These are phyloP conservation scores for Pocota personata DNA, from an alignment of 2,888 invertebrate species.

Conservation along the genomic window DNA sequence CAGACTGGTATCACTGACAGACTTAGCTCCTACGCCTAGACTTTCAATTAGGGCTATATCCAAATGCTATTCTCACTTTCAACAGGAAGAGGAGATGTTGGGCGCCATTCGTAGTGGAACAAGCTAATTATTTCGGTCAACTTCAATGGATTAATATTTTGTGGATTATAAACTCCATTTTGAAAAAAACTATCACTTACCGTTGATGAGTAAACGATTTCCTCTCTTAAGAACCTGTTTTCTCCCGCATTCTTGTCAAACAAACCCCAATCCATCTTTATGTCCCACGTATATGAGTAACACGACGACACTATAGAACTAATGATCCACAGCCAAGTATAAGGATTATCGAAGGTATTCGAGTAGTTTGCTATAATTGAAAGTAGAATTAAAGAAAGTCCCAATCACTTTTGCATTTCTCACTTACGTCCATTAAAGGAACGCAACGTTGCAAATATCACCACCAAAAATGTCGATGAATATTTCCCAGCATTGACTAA, in stretches of 20 bases:
- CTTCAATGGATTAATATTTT: too few species aligned
- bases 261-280: slow-evolving; percentile 99
- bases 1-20: too few species aligned
- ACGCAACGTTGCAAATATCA: slow-evolving; percentile 91
- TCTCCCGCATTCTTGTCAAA: slow-evolving; percentile 96
- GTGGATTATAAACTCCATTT: too few species aligned
- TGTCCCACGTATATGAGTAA: slow-evolving; percentile 99
- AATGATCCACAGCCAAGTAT: slow-evolving; percentile 94
- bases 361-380: slow-evolving; percentile 84
- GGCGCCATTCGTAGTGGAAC: too few species aligned
- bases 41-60: too few species aligned
- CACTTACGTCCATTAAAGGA: slow-evolving; percentile 86
- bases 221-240: slow-evolving; percentile 95
- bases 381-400: neutral
- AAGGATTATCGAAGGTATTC: slow-evolving; percentile 90
- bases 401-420: neutral
- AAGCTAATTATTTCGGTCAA: too few species aligned
- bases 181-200: slow-evolving; percentile 87
- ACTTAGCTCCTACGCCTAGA: too few species aligned
- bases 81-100: too few species aligned
- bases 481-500: slow-evolving; percentile 99
- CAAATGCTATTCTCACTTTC: too few species aligned
- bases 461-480: slow-evolving; percentile 97
- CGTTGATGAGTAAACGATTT: slow-evolving; percentile 96
- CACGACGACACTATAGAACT: slow-evolving; percentile 93